Base-by-base conservation (phyloP, 2,797 vertebrate genomes). In the Sternarchorhynchus goeldii region DNA sequence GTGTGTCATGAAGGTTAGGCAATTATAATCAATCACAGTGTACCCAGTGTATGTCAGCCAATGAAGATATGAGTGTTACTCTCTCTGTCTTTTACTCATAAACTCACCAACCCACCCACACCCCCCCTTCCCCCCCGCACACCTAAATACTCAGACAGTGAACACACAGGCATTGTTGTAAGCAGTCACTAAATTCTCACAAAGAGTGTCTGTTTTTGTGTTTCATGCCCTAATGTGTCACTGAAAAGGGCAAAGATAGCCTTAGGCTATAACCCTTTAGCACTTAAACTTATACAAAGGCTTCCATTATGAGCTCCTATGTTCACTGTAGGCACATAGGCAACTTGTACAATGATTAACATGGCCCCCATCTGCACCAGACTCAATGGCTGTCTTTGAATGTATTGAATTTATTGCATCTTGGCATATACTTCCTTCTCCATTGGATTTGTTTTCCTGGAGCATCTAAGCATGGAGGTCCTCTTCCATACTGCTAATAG, bases 281-380 rank as follows among this genome's bases (percentile, higher is more conserved):
- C 10, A 31, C 31, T 62, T 62, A n/a, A 39, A 21, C 20, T 62
- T 59, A n/a, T 45, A 39, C 20, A 74, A 68, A 79, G 39, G 55
- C 77, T 34, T 53, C n/a, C 39, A n/a, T 57, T 31, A 57, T 80
- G 69, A 25, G 41, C 5, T 21, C 41, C 62, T 21, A 18, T 64
- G 66, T 50, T 32, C 18, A 75, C 65, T 58, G 4, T 34, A 21
- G 62, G 10, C 66, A 57, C 72, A 64, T 31, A 53, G 25, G 29
- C 34, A 53, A 65, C 67, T 29, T 53, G 79, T 39, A 50, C 56
- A 76, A 76, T 81, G 53, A 81, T 72, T 72, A 75, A 80, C 58
- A 0, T 10, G 16, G 60, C 59, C 55, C 41, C 14, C 21, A 16
- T 2, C 72, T 68, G 41, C 57, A 62, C 5, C 20, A 62, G 65